Evolutionary conservation across 2,797 vertebrate genomes (phyloP).

Genomic region (Microctenopoma steveboyesi): DNA sequence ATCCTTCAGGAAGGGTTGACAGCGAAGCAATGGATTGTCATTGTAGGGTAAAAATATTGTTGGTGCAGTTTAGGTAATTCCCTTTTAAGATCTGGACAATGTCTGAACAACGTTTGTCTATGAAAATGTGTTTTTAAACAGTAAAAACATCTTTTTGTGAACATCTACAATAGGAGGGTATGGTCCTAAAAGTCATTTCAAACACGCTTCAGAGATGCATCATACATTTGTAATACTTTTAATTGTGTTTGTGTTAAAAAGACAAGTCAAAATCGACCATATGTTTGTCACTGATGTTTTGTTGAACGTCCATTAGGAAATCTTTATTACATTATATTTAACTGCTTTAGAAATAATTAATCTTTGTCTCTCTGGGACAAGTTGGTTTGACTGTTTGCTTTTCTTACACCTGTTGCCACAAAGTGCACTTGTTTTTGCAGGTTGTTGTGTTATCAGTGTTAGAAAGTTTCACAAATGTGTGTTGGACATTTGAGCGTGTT

Average conservation of each 20-base stretch:
- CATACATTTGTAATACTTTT: slow-evolving; percentile 33
- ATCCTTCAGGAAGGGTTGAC: background rate
- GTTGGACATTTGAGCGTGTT: slow-evolving; percentile 10
- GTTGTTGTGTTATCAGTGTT: slow-evolving; percentile 2
- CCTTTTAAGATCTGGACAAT: background rate
- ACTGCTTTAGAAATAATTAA: background rate
- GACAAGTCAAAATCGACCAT: background rate
- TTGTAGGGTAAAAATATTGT: slow-evolving; percentile 1
- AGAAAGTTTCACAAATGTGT: slow-evolving; percentile 26
- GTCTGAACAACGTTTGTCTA: background rate
- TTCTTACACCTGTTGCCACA: slow-evolving; percentile 23
- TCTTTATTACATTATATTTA: background rate
- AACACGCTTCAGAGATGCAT: slow-evolving; percentile 9
- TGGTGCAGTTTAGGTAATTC: background rate
- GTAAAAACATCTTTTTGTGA: background rate
- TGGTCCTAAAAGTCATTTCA: slow-evolving; percentile 17
- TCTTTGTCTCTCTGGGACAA: background rate
- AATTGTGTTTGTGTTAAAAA: background rate
- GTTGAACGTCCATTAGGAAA: background rate
- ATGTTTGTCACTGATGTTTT: background rate
- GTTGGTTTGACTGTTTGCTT: background rate
- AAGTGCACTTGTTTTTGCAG: slow-evolving; percentile 50
- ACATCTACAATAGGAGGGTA: background rate
- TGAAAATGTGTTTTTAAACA: background rate
- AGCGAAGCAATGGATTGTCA: background rate